Evolutionary conservation across 2,888 invertebrate genomes (phyloP).

Genomic region (Cerceris ruficornis): DNA sequence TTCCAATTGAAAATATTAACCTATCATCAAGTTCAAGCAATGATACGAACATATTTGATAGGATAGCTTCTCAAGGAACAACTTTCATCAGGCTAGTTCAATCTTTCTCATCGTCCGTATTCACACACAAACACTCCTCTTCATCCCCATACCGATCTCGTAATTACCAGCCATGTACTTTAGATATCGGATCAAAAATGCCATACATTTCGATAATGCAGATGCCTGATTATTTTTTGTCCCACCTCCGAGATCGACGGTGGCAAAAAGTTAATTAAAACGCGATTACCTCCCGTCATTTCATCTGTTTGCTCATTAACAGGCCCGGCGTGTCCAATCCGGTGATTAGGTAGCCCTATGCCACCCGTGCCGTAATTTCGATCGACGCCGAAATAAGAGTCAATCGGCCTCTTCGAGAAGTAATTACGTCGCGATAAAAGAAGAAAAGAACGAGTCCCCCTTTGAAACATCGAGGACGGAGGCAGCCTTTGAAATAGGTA

Average conservation of each 20-base stretch:
- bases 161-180: background rate
- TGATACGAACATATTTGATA: too few species aligned
- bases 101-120: background rate
- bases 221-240: background rate
- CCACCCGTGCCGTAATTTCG: constrained; percentile 57
- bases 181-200: background rate
- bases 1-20: too few species aligned
- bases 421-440: constrained; percentile 64
- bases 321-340: constrained; percentile 74
- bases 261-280: constrained; percentile 78
- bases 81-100: too few species aligned
- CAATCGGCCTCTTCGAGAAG: constrained; percentile 64
- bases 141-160: background rate
- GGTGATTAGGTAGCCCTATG: constrained; percentile 73
- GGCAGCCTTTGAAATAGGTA: constrained; percentile 43
- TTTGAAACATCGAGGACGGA: constrained; percentile 23
- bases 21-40: too few species aligned
- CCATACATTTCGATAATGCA: background rate
- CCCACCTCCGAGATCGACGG: constrained; percentile 26
- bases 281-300: constrained; percentile 71
- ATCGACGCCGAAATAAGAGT: constrained; percentile 61
- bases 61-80: too few species aligned
- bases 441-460: constrained; percentile 11
- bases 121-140: background rate
- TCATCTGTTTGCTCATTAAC: constrained; percentile 72